A percentile compares a stretch with the other conserved stretches of the same genome.
phyloP scores from a whole-genome alignment of 1,140 invertebrate species.

The Platorchestia sp. region DNA sequence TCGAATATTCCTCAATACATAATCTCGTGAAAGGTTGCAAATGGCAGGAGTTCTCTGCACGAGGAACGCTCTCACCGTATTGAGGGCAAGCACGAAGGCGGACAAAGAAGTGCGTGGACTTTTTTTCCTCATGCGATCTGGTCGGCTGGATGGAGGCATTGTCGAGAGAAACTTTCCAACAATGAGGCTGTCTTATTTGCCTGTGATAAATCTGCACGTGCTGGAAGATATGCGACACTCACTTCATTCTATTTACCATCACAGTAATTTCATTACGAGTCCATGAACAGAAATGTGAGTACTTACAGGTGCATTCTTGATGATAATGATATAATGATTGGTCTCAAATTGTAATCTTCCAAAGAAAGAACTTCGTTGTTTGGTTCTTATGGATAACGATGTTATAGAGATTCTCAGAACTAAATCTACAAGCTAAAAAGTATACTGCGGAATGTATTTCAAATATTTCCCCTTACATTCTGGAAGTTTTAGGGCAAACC shows the following conservation, averaged over 20 bases:
- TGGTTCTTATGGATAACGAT: neutral
- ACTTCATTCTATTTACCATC: neutral
- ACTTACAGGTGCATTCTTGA: neutral
- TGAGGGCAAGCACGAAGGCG: neutral
- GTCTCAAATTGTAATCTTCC: neutral
- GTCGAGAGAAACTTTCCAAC: neutral
- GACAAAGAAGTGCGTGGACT: neutral
- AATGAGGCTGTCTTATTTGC: neutral
- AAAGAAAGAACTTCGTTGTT: neutral
- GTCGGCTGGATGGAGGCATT: neutral
- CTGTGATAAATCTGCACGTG: neutral
- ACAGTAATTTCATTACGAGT: neutral
- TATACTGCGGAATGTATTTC: too few species aligned
- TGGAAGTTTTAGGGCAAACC: too few species aligned
- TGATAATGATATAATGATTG: neutral
- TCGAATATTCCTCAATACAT: neutral
- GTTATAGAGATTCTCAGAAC: neutral
- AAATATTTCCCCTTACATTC: too few species aligned
- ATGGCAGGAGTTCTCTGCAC: neutral
- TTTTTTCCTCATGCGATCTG: neutral
- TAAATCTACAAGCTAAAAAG: neutral
- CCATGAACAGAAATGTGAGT: neutral
- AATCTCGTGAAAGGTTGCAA: neutral
- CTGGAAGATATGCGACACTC: neutral
- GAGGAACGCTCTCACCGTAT: neutral